Evolutionary conservation across 2,888 invertebrate genomes (phyloP).

Genomic region (Argynnis bischoffii): DNA sequence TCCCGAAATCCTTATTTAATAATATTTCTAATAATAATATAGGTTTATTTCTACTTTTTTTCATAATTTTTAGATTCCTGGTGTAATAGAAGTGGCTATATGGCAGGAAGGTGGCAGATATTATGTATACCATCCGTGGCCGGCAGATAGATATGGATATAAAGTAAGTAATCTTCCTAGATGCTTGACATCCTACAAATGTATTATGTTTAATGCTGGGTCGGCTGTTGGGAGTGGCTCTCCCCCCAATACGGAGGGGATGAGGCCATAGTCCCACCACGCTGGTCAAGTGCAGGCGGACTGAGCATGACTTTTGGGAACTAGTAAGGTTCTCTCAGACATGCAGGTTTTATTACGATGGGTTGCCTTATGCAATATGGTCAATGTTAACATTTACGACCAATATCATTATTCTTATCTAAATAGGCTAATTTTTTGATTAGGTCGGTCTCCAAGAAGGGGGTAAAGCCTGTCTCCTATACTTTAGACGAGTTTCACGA

Average conservation of each 20-base stretch:
- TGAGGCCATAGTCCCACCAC: too few relatives aligned
- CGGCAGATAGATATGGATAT: conserved; percentile 64
- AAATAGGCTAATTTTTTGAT: background rate
- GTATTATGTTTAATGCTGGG: too few relatives aligned
- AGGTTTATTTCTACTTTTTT: background rate
- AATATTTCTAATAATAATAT: background rate
- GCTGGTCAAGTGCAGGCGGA: too few relatives aligned
- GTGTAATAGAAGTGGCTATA: conserved; percentile 77
- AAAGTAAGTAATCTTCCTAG: conserved; percentile 45
- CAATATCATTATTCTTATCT: background rate
- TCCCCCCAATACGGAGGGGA: too few relatives aligned
- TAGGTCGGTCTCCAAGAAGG: conserved; percentile 70
- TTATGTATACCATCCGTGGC: conserved; percentile 84
- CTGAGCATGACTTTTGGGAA: too few relatives aligned
- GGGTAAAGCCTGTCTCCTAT: conserved; percentile 67
- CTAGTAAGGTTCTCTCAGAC: too few relatives aligned
- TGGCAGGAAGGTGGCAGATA: conserved; percentile 82
- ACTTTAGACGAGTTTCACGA: conserved; percentile 54
- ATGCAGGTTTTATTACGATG: too few relatives aligned
- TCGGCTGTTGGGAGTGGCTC: too few relatives aligned
- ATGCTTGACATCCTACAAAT: too few relatives aligned
- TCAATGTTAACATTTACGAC: background rate
- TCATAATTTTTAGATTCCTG: conserved; percentile 59
- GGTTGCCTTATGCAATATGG: background rate
- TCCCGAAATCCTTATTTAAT: background rate